phyloP scores from a whole-genome alignment of 2,113 vertebrate species.

The Clarias batrachus region DNA sequence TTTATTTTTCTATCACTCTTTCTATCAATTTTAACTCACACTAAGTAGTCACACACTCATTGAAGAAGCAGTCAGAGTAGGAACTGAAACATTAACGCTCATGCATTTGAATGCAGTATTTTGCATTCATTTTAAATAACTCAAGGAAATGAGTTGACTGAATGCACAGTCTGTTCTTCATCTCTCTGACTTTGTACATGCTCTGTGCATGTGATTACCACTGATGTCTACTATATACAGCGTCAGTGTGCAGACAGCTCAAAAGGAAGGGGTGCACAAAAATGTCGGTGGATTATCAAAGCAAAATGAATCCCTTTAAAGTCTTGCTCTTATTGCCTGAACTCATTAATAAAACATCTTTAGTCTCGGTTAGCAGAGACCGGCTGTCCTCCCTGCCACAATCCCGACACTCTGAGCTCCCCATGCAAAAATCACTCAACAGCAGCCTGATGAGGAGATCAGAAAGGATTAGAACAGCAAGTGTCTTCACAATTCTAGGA shows the following conservation, averaged over 20 bases:
- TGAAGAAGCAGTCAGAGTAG: neutral
- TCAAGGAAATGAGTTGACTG: neutral
- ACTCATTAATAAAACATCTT: conserved; percentile 60
- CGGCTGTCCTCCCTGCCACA: conserved; percentile 55
- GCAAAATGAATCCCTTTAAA: conserved; percentile 39
- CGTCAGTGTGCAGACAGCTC: neutral
- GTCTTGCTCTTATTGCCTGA: conserved; percentile 35
- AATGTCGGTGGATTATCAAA: conserved; percentile 45
- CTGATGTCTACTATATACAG: conserved; percentile 10
- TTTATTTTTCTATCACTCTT: conserved; percentile 16
- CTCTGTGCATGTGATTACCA: conserved; percentile 1
- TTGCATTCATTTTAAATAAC: neutral
- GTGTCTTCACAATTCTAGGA: conserved; percentile 28
- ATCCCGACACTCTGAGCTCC: conserved; percentile 5
- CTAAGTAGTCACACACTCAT: neutral
- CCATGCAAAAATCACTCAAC: conserved; percentile 19
- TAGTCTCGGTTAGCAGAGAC: conserved; percentile 31
- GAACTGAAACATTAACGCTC: neutral
- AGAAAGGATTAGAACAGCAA: conserved; percentile 36
- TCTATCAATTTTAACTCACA: neutral
- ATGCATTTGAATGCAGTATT: conserved; percentile 5
- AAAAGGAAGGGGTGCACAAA: neutral
- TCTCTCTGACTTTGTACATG: neutral
- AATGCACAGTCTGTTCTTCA: neutral
- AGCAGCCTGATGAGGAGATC: conserved; percentile 34